phyloP scores from a whole-genome alignment of 2,113 vertebrate species.

The Circaetus cinerascens region DNA sequence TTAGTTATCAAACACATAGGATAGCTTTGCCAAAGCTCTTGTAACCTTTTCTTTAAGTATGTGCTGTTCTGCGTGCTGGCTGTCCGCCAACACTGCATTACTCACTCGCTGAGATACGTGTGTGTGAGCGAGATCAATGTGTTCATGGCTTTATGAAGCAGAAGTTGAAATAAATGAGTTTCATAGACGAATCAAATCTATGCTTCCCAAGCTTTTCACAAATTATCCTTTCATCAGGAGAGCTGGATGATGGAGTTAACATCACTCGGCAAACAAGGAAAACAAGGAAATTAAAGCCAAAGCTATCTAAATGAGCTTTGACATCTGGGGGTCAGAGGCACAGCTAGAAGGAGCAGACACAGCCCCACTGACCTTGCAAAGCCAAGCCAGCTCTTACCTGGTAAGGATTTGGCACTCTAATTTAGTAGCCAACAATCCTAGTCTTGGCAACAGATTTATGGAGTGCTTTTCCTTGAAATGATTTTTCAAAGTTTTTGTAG shows the following conservation, averaged over 20 bases:
- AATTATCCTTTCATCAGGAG: not conserved
- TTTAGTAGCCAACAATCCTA: not conserved
- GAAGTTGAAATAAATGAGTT: not conserved
- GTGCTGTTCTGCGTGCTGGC: not conserved
- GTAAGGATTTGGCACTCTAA: not conserved
- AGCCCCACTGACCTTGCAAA: not conserved
- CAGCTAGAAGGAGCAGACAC: not conserved
- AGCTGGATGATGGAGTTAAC: not conserved
- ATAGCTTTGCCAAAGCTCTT: not conserved
- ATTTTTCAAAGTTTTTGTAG: not conserved
- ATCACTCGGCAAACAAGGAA: not conserved
- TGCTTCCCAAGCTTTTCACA: not conserved
- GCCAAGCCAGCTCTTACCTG: not conserved
- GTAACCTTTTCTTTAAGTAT: not conserved
- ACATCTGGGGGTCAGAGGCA: not conserved
- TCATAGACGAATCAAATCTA: not conserved
- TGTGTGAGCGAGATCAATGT: not conserved
- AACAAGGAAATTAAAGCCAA: not conserved
- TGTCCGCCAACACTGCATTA: not conserved
- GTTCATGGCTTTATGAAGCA: not conserved
- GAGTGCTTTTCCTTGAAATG: not conserved
- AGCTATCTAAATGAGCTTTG: not conserved
- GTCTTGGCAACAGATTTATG: not conserved
- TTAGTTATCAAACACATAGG: not conserved
- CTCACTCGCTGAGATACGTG: not conserved